Base-by-base conservation (phyloP, 2,888 invertebrate species). In the Perizoma affinitatum region DNA sequence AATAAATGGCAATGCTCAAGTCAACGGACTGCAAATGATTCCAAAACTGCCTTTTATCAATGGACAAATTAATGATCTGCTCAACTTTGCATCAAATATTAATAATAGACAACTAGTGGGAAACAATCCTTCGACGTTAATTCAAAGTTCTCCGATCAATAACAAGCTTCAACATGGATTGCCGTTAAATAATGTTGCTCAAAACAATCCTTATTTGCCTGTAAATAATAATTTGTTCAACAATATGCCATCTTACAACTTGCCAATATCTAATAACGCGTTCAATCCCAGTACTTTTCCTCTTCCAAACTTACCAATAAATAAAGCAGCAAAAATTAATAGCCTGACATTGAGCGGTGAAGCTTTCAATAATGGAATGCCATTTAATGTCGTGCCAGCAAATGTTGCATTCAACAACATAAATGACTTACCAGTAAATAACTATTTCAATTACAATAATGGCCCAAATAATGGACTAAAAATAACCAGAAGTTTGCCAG, bases 71-170 rank as follows among this genome's bases (percentile, higher is more conserved):
- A 61, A 50, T 8, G 56, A 66, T 6, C 36, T 63, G 10, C 35
- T 51, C 8, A 49, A 59, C 43, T 38, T 58, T 33, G 55, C 49
- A 2, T 48, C 54, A 41, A 63, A 48, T 58, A 7, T 49, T 0
- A 56, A 57, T 33, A 67, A 61, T 46, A 66, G 66, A 54, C 44
- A 70, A 7, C 59, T 61, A 40, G 8, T 43, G 1, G 68, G 55
- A 8, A 73, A 69, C 55, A 34, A 5, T 22, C 40, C 11, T 9
- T 49, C 44, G 40, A 10, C 10, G 34, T 40, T 45, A 9, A 40
- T 58, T 8, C 67, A 65, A 45, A 60, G 54, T 33, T 36, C 42
- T 34, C 34, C 8, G 34, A 2, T 7, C 0, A 54, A 38, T 40
- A 47, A 42, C 22, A 36, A 47, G n/a, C 9, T 51, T 6, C 45